Percentiles rank a stretch among this genome's conserved stretches.
Evolutionary conservation across 2,797 vertebrate species (phyloP).

Genomic region (Tiaroga cobitis): DNA sequence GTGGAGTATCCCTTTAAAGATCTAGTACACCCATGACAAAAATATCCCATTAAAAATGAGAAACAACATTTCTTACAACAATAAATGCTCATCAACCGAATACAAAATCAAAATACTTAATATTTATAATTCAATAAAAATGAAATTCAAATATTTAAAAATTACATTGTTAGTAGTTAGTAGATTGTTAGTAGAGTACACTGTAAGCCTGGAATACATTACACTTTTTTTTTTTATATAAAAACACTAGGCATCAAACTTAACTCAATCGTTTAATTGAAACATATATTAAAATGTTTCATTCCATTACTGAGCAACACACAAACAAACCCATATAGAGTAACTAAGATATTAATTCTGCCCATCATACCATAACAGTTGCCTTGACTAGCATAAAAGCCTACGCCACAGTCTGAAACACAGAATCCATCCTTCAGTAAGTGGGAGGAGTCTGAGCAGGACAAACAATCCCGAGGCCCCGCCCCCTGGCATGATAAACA

Average conservation of each 20-base stretch:
- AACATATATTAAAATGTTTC: not conserved
- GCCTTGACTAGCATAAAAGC: conserved; percentile 79
- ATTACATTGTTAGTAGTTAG: too few relatives aligned
- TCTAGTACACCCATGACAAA: not conserved
- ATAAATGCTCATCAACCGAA: not conserved
- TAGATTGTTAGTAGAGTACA: too few relatives aligned
- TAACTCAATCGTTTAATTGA: not conserved
- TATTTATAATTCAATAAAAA: not conserved
- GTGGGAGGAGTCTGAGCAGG: conserved; percentile 77
- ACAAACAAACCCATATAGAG: not conserved
- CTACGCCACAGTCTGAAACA: conserved; percentile 76
- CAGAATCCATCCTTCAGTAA: conserved; percentile 82
- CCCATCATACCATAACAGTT: conserved; percentile 80
- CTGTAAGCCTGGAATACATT: not conserved
- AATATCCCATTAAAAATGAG: not conserved
- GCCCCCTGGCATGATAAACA: conserved; percentile 84
- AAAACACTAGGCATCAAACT: not conserved
- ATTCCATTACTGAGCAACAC: not conserved
- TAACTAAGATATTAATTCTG: conserved; percentile 17
- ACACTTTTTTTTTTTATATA: too few relatives aligned
- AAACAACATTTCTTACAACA: not conserved
- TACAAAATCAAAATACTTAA: not conserved
- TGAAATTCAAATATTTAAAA: not conserved
- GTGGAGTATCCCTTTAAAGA: not conserved
- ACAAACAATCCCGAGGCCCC: conserved; percentile 77